Evolutionary conservation across 2,888 invertebrate species (phyloP).

Genomic region (Thalpophila matura): DNA sequence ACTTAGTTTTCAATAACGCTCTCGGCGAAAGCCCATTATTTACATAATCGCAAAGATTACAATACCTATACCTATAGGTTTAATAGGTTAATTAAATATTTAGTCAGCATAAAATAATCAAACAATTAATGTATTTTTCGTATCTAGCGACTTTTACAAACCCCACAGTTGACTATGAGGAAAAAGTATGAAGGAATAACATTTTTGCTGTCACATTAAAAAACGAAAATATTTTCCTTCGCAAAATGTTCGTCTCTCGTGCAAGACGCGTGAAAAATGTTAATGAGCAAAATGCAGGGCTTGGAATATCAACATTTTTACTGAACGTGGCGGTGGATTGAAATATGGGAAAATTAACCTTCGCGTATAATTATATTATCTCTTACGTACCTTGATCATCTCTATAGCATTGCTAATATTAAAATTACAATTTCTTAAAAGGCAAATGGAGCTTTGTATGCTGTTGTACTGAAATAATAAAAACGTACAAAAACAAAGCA

Average conservation of each 20-base stretch:
- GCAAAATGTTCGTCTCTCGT: slow-evolving; percentile 15
- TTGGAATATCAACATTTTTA: slow-evolving; percentile 1
- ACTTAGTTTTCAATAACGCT: slow-evolving; percentile 9
- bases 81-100: too few species aligned
- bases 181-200: slow-evolving; percentile 1
- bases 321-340: background rate
- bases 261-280: slow-evolving; percentile 16
- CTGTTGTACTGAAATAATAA: background rate
- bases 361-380: too few species aligned
- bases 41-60: too few species aligned
- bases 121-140: slow-evolving; percentile 1
- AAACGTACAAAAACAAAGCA: slow-evolving; percentile 3
- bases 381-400: too few species aligned
- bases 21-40: background rate
- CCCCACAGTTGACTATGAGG: background rate
- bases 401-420: too few species aligned
- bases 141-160: slow-evolving; percentile 14
- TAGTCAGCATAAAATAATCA: too few species aligned
- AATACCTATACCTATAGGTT: too few species aligned
- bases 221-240: slow-evolving; percentile 21
- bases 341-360: slow-evolving; percentile 1
- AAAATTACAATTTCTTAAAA: background rate
- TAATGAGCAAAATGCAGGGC: slow-evolving; percentile 17
- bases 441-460: background rate
- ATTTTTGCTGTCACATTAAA: slow-evolving; percentile 23